These are phyloP conservation scores for Cariama cristata DNA, from an alignment of 2,113 vertebrate genomes.

Conservation along the genomic window DNA sequence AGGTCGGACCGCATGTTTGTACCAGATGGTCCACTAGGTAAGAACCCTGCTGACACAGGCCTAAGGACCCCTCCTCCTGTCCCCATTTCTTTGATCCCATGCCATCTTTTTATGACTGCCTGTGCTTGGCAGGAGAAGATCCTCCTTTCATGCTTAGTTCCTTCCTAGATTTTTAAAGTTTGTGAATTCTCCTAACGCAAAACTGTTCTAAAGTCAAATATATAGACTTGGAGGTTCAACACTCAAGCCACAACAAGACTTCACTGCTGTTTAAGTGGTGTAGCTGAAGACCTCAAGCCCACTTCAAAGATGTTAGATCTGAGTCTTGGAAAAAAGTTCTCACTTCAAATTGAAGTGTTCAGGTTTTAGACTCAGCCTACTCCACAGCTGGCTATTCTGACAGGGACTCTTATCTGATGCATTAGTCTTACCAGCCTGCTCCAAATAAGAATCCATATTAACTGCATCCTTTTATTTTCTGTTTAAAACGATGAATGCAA, in stretches of 20 bases:
- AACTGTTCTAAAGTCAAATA: not conserved
- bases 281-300: not conserved
- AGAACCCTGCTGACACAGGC: not conserved
- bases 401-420: not conserved
- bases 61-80: not conserved
- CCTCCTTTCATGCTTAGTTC: not conserved
- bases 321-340: not conserved
- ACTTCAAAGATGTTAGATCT: not conserved
- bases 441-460: not conserved
- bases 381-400: not conserved
- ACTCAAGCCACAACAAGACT: not conserved
- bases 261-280: not conserved
- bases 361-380: not conserved
- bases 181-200: not conserved
- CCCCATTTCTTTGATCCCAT: not conserved
- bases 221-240: not conserved
- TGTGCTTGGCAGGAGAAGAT: not conserved
- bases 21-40: constrained; percentile 29
- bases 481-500: not conserved
- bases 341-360: not conserved
- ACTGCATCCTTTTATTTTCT: not conserved
- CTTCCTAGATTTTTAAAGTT: not conserved
- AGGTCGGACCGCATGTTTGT: constrained; percentile 4
- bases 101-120: not conserved
- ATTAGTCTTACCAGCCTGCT: not conserved